Conservation (phyloP, 2,113 vertebrate species). For the Tretioscincus oriximinensis region DNA sequence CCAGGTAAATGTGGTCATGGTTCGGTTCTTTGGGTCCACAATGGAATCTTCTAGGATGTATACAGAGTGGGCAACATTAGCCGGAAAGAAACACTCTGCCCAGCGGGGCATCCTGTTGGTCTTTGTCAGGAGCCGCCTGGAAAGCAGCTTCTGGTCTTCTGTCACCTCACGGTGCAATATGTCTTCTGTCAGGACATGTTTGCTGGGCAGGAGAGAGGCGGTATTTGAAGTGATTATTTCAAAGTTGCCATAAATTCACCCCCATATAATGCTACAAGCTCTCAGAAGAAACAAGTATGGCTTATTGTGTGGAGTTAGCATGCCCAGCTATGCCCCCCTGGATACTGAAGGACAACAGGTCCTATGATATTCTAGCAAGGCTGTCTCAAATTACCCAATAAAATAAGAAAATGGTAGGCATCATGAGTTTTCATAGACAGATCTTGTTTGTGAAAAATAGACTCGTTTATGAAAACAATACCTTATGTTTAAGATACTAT, state of each 20-base stretch:
- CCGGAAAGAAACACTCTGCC: slow-evolving; percentile 91
- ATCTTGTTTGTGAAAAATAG: too few species aligned
- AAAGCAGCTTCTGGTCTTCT: slow-evolving; percentile 89
- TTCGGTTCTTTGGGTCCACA: slow-evolving; percentile 90
- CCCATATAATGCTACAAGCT: too few species aligned
- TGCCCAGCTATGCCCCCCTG: too few species aligned
- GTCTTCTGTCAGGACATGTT: slow-evolving; percentile 97
- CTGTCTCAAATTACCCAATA: too few species aligned
- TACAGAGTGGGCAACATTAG: slow-evolving; percentile 88
- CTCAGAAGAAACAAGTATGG: too few species aligned
- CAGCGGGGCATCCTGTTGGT: slow-evolving; percentile 91
- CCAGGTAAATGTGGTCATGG: slow-evolving; percentile 95
- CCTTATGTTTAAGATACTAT: too few species aligned
- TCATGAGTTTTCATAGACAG: too few species aligned
- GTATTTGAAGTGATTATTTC: neutral
- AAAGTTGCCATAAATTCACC: neutral
- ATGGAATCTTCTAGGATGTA: slow-evolving; percentile 97
- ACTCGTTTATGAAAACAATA: too few species aligned
- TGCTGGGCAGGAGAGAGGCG: slow-evolving; percentile 69
- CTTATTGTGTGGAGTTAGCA: too few species aligned
- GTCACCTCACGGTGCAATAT: slow-evolving; percentile 95
- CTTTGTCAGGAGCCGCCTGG: slow-evolving; percentile 96
- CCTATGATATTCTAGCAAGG: too few species aligned
- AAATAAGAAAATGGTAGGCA: too few species aligned
- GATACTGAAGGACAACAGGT: too few species aligned